Percentiles rank a stretch among this genome's conserved stretches.
These are phyloP conservation scores for Laspeyria flexula DNA, from an alignment of 2,888 invertebrate species.

Conservation along the genomic window DNA sequence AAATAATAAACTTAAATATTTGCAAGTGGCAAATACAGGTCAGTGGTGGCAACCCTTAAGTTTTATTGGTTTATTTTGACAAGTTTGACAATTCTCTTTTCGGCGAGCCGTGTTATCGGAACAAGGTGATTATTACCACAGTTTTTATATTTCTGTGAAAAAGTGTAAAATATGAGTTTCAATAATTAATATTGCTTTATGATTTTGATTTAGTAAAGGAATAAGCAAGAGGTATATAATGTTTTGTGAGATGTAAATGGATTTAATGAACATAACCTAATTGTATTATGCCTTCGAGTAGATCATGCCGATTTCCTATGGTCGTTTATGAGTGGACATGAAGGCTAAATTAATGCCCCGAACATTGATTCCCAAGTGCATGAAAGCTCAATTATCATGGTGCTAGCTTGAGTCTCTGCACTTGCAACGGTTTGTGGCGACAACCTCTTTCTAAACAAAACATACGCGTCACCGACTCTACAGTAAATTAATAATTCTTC, in stretches of 20 bases:
- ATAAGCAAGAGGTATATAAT: conserved; percentile 9
- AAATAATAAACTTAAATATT: no score
- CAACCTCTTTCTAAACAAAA: conserved; percentile 40
- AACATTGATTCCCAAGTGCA: conserved; percentile 66
- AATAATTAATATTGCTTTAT: conserved; percentile 4
- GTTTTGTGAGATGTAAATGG: conserved; percentile 52
- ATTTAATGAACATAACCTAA: conserved; percentile 58
- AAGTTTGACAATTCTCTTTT: conserved; percentile 41
- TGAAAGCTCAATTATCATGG: conserved; percentile 30
- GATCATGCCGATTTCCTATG: conserved; percentile 58
- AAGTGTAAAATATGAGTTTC: conserved; percentile 36
- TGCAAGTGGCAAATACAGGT: no score
- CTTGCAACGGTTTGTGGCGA: conserved; percentile 73
- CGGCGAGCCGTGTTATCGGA: conserved; percentile 66
- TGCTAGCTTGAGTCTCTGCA: conserved; percentile 44
- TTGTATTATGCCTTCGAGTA: conserved; percentile 60
- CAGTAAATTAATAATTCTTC: no score
- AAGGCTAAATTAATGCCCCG: conserved; percentile 67
- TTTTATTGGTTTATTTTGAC: no score
- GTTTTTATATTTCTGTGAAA: conserved; percentile 6
- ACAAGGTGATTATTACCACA: conserved; percentile 58
- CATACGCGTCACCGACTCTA: neutral
- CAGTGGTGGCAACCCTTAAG: no score
- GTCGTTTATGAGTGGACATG: conserved; percentile 62
- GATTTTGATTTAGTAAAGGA: neutral